Conservation (phyloP, 2,797 vertebrate species). For the Pygocentrus nattereri region DNA sequence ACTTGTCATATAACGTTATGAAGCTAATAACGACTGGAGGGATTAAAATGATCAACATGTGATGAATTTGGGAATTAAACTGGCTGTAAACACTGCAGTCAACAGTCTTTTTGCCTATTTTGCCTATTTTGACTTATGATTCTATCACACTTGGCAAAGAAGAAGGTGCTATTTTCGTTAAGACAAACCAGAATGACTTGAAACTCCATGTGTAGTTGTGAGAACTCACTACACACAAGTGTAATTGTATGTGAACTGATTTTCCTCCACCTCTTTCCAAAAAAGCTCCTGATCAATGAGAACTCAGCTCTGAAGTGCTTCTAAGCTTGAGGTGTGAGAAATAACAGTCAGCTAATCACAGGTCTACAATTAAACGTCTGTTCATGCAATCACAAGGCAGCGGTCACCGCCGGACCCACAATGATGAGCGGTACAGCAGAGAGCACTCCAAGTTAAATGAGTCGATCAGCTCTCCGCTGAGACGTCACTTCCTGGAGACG, state of each 20-base stretch:
- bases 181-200: not conserved
- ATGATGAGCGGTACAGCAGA: constrained; percentile 26
- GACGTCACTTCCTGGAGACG: constrained; percentile 48
- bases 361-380: constrained; percentile 28
- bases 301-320: constrained; percentile 29
- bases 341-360: constrained; percentile 24
- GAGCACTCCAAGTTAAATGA: constrained; percentile 13
- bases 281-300: not conserved
- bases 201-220: too few relatives aligned
- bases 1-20: not conserved
- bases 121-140: too few relatives aligned
- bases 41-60: not conserved
- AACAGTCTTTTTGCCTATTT: too few relatives aligned
- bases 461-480: constrained; percentile 12
- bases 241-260: too few relatives aligned
- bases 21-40: not conserved
- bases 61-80: not conserved
- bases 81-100: too few relatives aligned
- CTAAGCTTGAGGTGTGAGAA: constrained; percentile 47
- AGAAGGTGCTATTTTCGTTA: not conserved
- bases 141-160: not conserved
- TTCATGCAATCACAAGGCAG: constrained; percentile 45
- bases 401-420: constrained; percentile 11
- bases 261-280: not conserved
- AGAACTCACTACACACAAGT: constrained; percentile 24